Evolutionary conservation across 1,140 invertebrate genomes (phyloP).

Genomic region (Sitodiplosis mosellana): DNA sequence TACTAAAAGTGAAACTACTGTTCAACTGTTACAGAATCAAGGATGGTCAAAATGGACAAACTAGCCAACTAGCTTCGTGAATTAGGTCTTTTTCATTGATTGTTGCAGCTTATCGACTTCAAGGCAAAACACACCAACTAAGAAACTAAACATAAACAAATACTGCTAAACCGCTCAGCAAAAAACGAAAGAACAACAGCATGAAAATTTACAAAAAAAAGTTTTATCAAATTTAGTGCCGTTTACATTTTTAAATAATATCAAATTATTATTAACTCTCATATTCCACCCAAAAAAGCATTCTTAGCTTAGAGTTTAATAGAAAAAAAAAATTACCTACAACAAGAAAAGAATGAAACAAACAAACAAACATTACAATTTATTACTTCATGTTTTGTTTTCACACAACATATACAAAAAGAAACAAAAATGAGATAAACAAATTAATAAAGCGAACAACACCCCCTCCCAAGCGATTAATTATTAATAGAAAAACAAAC

Average conservation of each 20-base stretch:
- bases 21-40: constrained; percentile 2
- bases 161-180: not conserved
- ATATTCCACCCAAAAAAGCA: constrained; percentile 4
- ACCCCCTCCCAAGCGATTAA: too few relatives aligned
- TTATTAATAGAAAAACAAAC: too few relatives aligned
- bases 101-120: not conserved
- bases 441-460: too few relatives aligned
- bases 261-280: constrained; percentile 5
- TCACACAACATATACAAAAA: too few relatives aligned
- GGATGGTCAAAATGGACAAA: constrained; percentile 23
- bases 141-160: not conserved
- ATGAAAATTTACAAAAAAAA: constrained; percentile 4
- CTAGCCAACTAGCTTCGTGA: constrained; percentile 7
- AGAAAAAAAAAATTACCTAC: too few relatives aligned
- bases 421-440: too few relatives aligned
- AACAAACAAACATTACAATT: too few relatives aligned
- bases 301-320: not conserved
- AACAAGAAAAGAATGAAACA: too few relatives aligned
- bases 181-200: constrained; percentile 1
- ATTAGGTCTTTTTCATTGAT: not conserved
- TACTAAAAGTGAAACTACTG: too few relatives aligned
- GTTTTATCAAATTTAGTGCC: constrained; percentile 3
- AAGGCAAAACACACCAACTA: not conserved
- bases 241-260: constrained; percentile 3
- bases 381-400: too few relatives aligned